These are phyloP conservation scores for Mythimna loreyi DNA, from an alignment of 2,888 invertebrate genomes.

Conservation along the genomic window DNA sequence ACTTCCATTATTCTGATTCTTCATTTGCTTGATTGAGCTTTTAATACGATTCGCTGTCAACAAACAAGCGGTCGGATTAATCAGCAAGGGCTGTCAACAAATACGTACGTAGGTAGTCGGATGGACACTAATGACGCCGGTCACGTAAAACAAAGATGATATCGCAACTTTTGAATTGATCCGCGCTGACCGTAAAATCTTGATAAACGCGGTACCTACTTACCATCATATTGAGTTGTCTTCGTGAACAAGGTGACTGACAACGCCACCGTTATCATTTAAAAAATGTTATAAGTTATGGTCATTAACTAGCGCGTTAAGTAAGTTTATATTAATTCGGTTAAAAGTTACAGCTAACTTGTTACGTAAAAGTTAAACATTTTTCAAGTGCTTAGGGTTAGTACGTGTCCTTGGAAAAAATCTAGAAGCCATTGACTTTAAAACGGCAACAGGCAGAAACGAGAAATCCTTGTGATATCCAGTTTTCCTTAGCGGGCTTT, in stretches of 20 bases:
- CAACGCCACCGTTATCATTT: constrained; percentile 31
- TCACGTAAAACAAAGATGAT: constrained; percentile 85
- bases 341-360: neutral
- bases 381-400: constrained; percentile 5
- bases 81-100: constrained; percentile 86
- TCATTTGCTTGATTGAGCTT: constrained; percentile 91
- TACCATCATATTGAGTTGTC: constrained; percentile 62
- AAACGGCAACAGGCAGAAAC: constrained; percentile 18
- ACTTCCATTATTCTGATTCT: constrained; percentile 90
- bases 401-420: constrained; percentile 26
- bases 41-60: constrained; percentile 89
- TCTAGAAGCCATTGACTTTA: constrained; percentile 32
- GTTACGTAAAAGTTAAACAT: neutral
- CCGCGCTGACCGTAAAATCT: constrained; percentile 69
- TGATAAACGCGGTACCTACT: constrained; percentile 64
- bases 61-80: constrained; percentile 85
- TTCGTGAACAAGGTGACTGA: constrained; percentile 52
- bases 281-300: constrained; percentile 27
- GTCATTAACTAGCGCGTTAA: constrained; percentile 16
- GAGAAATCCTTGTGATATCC: constrained; percentile 45
- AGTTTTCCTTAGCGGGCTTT: constrained; percentile 34
- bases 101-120: constrained; percentile 69
- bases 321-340: neutral
- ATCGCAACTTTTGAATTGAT: constrained; percentile 77
- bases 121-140: constrained; percentile 82